Base-by-base conservation (phyloP, 2,113 vertebrate genomes). In the Pseudorasbora parva region DNA sequence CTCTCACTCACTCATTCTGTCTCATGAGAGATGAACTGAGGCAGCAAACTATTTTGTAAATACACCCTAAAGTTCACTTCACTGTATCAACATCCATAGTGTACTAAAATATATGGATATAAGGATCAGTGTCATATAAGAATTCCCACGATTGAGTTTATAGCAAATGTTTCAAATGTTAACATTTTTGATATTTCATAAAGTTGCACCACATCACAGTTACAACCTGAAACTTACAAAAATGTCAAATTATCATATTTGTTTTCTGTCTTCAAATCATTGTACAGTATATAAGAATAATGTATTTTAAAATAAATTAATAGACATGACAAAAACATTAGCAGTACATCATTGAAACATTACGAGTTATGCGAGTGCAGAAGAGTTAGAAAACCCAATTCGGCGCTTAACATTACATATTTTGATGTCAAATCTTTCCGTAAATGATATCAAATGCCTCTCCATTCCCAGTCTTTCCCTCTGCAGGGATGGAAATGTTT, bases 401-500 rank as follows among this genome's bases (percentile, higher is more conserved):
- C 83, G 82, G 83, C 78, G 87, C 80, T 87, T 69, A 69, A 84
- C 49, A 76, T 87, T 76, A 71, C 71, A 88, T 83, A 76, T 89
- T 68, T 60, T 83, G 23, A 41, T 86, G 59, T 79, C 88, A 86
- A 88, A 78, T 85, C 88, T 89, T 89, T 86, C 84, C 82, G 68
- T 80, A 86, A 77, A 84, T 86, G 89, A 90, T 91, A 90, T 92
- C 87, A 89, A 89, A 91, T 88, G 82, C 83, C 85, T 87, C 51
- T n/a, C 75, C 56, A 47, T 73, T 47, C 27, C 51, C 41, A 49
- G 43, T 78, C 43, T 15, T 51, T 49, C 72, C 73, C 81, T 56
- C 81, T 77, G 71, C 88, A 69, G 84, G 81, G 47, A 81, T 87
- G 62, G 78, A 92, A 92, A 92, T 93, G 91, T 91, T 88, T 93